A percentile compares a stretch with the other conserved stretches of the same genome.
phyloP scores from a whole-genome alignment of 1,140 invertebrate species.

The Drosophila prosaltans region DNA sequence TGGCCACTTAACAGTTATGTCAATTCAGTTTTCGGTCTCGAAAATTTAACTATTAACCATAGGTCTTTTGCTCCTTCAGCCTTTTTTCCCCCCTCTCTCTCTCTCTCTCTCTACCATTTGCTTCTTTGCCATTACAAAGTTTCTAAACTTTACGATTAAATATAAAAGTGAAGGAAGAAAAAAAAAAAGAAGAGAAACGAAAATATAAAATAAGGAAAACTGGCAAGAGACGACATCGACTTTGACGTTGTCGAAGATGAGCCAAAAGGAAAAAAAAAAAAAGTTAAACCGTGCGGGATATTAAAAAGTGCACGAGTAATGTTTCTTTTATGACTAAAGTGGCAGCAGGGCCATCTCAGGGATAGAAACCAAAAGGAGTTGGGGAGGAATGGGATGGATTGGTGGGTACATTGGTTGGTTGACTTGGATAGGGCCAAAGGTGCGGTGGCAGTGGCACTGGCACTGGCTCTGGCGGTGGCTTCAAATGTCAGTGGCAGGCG shows the following conservation, averaged over 20 bases:
- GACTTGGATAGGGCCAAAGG: not conserved
- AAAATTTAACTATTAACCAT: slow-evolving; percentile 10
- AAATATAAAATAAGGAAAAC: slow-evolving; percentile 12
- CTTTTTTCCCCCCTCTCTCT: not conserved
- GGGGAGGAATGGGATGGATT: slow-evolving; percentile 25
- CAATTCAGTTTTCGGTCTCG: slow-evolving; percentile 3
- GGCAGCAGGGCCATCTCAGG: slow-evolving; percentile 37
- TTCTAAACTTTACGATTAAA: slow-evolving; percentile 81
- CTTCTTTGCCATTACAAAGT: slow-evolving; percentile 64
- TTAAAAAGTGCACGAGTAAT: slow-evolving; percentile 83
- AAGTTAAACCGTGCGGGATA: slow-evolving; percentile 78
- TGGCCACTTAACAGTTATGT: not conserved
- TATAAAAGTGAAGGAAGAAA: slow-evolving; percentile 43
- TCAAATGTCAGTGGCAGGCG: slow-evolving; percentile 63
- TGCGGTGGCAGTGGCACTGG: not conserved
- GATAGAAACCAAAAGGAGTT: slow-evolving; percentile 3
- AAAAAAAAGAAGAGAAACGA: slow-evolving; percentile 9
- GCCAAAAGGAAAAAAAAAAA: slow-evolving; percentile 10
- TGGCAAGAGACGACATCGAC: slow-evolving; percentile 27
- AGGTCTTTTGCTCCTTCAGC: not conserved
- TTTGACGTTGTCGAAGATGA: slow-evolving; percentile 32
- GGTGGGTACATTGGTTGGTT: not conserved
- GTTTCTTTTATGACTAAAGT: slow-evolving; percentile 78
- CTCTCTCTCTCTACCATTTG: not conserved
- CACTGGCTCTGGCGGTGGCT: not conserved